Base-by-base conservation (phyloP, 1,140 invertebrate species). In the Apis florea region DNA sequence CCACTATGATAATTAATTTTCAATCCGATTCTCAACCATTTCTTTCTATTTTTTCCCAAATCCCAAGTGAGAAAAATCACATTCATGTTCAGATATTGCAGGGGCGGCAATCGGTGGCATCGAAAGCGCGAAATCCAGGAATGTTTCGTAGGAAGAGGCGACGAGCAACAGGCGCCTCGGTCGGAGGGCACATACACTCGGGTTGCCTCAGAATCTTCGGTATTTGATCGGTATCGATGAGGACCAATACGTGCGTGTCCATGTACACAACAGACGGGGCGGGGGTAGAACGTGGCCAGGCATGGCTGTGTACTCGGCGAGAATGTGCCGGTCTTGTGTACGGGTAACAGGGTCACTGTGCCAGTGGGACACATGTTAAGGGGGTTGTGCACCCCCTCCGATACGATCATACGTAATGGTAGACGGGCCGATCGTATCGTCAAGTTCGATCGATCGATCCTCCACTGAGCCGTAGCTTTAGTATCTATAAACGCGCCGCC, bases 141-240 rank as follows among this genome's bases (percentile, higher is more conserved):
- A 87, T 87, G 84, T 87, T 87, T 88, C 83, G 86, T 83, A 83
- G 86, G 83, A 75, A 79, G 79, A 89, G 82, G 84, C 80, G 69
- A 54, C 70, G 31, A 84, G 91, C 91, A 92, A 92, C 91, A 92
- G 91, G 91, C 91, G 81, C 70, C 79, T 84, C 78, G 83, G 79
- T 85, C 70, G 74, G 79, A 73, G 82, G 79, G 84, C 79, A 84
- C 83, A 82, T 83, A 83, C 76, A 78, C 84, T 90, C 85, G 91
- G 90, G 85, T 86, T 88, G 89, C 91, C 91, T 91, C 90, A 91
- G 91, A 92, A 92, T 92, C 90, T 91, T 92, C 83, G 91, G 90
- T 85, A 92, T 92, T 90, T 89, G 89, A 92, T 91, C 88, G 85
- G 90, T 88, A 89, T 90, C 87, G 88, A 90, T 86, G 85, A 83